Conservation (phyloP, 2,888 invertebrate genomes). For the Plagodis pulveraria region DNA sequence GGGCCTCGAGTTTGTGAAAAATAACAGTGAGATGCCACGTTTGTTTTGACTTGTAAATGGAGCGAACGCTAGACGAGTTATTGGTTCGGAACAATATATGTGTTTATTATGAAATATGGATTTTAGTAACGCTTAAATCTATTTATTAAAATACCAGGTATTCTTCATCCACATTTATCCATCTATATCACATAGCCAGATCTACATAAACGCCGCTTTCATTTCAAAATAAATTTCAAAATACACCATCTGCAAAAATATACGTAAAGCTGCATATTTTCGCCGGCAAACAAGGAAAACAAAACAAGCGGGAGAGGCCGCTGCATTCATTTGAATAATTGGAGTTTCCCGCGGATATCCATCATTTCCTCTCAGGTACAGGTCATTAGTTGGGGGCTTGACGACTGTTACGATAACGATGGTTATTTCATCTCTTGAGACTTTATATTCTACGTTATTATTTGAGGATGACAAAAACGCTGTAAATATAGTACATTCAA, state of each 20-base stretch:
- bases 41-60: no score
- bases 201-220: background rate
- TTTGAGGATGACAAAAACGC: no score
- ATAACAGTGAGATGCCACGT: no score
- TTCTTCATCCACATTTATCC: no score
- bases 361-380: constrained; percentile 51
- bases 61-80: no score
- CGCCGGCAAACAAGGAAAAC: constrained; percentile 32
- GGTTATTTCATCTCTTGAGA: background rate
- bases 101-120: no score
- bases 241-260: constrained; percentile 8
- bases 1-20: no score
- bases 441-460: background rate
- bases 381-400: constrained; percentile 17
- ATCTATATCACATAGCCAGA: background rate
- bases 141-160: no score
- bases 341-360: constrained; percentile 56
- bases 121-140: no score
- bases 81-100: no score
- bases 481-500: no score
- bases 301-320: constrained; percentile 35
- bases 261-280: constrained; percentile 28
- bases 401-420: background rate
- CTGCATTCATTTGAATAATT: constrained; percentile 77
- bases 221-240: background rate